Evolutionary conservation across 2,888 invertebrate species (phyloP), one percentile per base, ranked within the genome.

Genomic region (Sesia apiformis): DNA sequence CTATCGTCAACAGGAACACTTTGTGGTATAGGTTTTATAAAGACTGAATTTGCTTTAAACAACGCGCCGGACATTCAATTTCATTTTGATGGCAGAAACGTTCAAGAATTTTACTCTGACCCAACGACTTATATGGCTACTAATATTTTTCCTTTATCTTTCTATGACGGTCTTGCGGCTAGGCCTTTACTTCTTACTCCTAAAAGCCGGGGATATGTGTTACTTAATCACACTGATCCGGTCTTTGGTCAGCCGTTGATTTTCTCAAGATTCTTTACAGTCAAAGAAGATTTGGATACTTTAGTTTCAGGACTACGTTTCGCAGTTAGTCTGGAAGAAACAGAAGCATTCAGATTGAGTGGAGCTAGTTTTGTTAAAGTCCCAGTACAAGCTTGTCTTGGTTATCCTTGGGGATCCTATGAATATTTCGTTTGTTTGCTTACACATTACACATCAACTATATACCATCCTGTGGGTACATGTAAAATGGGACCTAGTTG

Each of bases 231-330:
- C 0, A 91, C 92, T 0, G 92, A 96, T 81, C 96, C 96, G 0
- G 70, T 92, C 54, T 92, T 91, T 69, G 93, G 94, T 0, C 90
- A 90, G 52, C 96, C 96, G 0, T 76, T 93, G 55, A 94, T 97
- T 60, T 93, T 93, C 66, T 92, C 96, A 0, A 92, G 92, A 61
- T 93, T 92, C 55, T 93, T 93, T 56, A 90, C 90, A 0, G 90
- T 91, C n/a, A 84, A 90, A 63, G 87, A 91, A 53, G 95, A 96
- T 69, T 61, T 93, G 4, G 82, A 91, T 52, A 83, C 89, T 6
- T 85, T 94, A 63, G 76, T 94, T 8, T 90, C 91, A 63, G 93
- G 92, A 0, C 79, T 93, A 40, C 90, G 91, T 60, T 92, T 91
- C 59, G 91, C 88, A 39, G 70, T 92, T 8, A 84, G 90, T 52